Percentiles rank a stretch among this genome's conserved stretches.
Evolutionary conservation across 1,140 invertebrate genomes (phyloP).

Genomic region (Ceratina australensis): DNA sequence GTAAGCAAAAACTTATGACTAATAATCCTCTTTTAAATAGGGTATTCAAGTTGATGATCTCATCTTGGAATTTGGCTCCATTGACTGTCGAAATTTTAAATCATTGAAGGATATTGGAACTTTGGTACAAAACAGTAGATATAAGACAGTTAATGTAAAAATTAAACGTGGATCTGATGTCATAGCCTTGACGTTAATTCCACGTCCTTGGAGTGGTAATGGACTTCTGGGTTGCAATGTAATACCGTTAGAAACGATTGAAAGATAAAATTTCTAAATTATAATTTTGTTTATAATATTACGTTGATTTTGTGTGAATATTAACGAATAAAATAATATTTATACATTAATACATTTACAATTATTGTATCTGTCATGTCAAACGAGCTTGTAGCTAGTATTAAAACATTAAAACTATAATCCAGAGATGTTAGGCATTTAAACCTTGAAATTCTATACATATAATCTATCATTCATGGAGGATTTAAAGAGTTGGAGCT

Average conservation of each 20-base stretch:
- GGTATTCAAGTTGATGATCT: slow-evolving; percentile 88
- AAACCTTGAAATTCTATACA: slow-evolving; percentile 43
- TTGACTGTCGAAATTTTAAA: slow-evolving; percentile 87
- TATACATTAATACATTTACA: slow-evolving; percentile 35
- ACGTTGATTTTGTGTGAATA: slow-evolving; percentile 41
- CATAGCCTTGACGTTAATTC: slow-evolving; percentile 81
- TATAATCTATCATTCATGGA: slow-evolving; percentile 45
- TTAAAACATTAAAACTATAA: slow-evolving; percentile 17
- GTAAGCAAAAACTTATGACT: slow-evolving; percentile 28
- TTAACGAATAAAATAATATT: slow-evolving; percentile 49
- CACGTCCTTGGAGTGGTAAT: slow-evolving; percentile 85
- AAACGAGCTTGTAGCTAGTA: not conserved
- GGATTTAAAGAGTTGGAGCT: slow-evolving; percentile 13
- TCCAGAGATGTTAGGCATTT: slow-evolving; percentile 9
- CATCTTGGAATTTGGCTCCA: slow-evolving; percentile 91
- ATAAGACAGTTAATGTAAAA: slow-evolving; percentile 82
- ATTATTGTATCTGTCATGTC: not conserved
- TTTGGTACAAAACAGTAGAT: slow-evolving; percentile 88
- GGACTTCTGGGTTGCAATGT: slow-evolving; percentile 90
- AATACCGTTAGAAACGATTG: slow-evolving; percentile 79
- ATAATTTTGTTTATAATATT: slow-evolving; percentile 32
- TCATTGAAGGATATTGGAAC: slow-evolving; percentile 84
- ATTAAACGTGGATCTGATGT: slow-evolving; percentile 80
- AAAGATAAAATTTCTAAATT: slow-evolving; percentile 72
- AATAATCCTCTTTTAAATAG: slow-evolving; percentile 78